Conservation (phyloP, 1,140 invertebrate species). For the Zophobas morio region DNA sequence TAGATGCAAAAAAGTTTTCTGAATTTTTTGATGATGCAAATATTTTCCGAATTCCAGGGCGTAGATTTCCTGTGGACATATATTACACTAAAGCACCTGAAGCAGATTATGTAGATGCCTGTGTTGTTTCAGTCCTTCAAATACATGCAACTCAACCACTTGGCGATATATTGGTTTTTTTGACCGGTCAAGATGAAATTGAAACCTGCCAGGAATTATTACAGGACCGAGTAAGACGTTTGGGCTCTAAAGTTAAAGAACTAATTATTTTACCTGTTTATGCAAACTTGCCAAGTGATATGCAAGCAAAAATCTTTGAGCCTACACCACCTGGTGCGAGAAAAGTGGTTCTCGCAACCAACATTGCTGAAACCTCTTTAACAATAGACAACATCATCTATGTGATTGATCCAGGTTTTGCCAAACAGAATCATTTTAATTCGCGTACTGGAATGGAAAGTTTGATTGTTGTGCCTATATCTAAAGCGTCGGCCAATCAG, state of each 20-base stretch:
- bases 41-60: slow-evolving; percentile 96
- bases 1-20: slow-evolving; percentile 99
- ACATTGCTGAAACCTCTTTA: slow-evolving; percentile 99
- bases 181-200: slow-evolving; percentile 97
- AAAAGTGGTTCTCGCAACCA: slow-evolving; percentile 98
- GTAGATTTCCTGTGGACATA: slow-evolving; percentile 92
- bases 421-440: slow-evolving; percentile 99
- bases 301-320: slow-evolving; percentile 98
- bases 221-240: slow-evolving; percentile 88
- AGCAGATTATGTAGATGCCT: slow-evolving; percentile 98
- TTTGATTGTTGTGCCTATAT: slow-evolving; percentile 97
- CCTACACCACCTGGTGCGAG: slow-evolving; percentile 95
- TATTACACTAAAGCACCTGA: slow-evolving; percentile 99
- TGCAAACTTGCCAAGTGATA: slow-evolving; percentile 97
- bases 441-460: slow-evolving; percentile 95
- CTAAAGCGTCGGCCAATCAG: slow-evolving; percentile 97
- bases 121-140: slow-evolving; percentile 96
- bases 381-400: slow-evolving; percentile 99
- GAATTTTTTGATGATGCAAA: slow-evolving; percentile 99
- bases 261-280: slow-evolving; percentile 97
- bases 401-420: slow-evolving; percentile 99
- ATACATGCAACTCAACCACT: slow-evolving; percentile 97
- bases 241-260: slow-evolving; percentile 95
- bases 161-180: slow-evolving; percentile 97
- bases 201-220: slow-evolving; percentile 96